Evolutionary conservation across 2,888 invertebrate species (phyloP).

Genomic region (Cheiracanthium punctorium): DNA sequence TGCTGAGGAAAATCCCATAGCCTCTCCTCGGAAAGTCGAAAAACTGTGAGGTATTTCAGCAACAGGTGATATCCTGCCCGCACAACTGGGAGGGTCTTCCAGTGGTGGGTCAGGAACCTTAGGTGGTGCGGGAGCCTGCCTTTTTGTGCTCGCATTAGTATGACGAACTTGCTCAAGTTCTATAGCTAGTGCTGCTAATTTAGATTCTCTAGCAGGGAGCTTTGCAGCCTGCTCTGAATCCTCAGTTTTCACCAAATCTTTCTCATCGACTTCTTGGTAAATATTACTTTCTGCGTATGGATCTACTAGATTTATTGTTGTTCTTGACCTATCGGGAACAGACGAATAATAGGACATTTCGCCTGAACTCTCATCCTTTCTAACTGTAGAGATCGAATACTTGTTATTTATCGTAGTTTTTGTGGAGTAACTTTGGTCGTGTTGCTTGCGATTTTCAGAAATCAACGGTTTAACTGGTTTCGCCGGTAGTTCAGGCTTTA

Average conservation of each 20-base stretch:
- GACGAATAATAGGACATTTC: slow-evolving; percentile 31
- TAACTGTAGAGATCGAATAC: background rate
- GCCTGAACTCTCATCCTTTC: slow-evolving; percentile 3
- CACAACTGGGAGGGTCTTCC: slow-evolving; percentile 62
- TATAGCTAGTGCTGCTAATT: slow-evolving; percentile 63
- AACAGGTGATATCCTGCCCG: slow-evolving; percentile 22
- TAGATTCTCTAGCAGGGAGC: slow-evolving; percentile 48
- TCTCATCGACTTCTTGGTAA: slow-evolving; percentile 44
- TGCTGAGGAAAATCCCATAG: slow-evolving; percentile 53
- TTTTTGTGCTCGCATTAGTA: slow-evolving; percentile 59
- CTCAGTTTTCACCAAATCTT: slow-evolving; percentile 14
- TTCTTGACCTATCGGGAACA: slow-evolving; percentile 14
- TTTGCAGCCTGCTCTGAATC: slow-evolving; percentile 21
- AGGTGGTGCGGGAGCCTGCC: slow-evolving; percentile 71
- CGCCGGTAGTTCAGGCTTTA: slow-evolving; percentile 48
- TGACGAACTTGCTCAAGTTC: slow-evolving; percentile 68
- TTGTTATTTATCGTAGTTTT: background rate
- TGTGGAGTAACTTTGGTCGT: background rate
- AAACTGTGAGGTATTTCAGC: slow-evolving; percentile 25
- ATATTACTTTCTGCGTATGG: slow-evolving; percentile 66
- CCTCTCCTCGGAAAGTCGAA: slow-evolving; percentile 43
- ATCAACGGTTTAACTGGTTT: slow-evolving; percentile 37
- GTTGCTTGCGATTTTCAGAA: background rate
- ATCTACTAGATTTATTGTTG: slow-evolving; percentile 34
- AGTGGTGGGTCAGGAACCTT: slow-evolving; percentile 60